Conservation (phyloP, 23 tunicate species). For the Ascidia mentula region DNA sequence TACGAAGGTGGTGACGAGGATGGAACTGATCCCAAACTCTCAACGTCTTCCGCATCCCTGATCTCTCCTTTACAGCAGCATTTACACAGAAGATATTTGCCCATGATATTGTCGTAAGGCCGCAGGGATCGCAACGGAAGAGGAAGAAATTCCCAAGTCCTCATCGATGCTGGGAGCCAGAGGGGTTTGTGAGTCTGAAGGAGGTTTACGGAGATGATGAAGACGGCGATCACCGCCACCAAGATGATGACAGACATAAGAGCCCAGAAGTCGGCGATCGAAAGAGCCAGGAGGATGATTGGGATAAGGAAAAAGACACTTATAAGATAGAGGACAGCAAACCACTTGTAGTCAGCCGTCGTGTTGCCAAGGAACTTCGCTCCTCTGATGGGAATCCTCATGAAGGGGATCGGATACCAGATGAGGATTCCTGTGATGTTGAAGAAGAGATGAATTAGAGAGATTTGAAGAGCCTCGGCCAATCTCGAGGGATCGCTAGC, state of each 20-base stretch:
- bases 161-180: constrained; percentile 49
- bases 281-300: constrained; percentile 45
- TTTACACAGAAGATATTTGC: constrained; percentile 43
- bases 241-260: constrained; percentile 37
- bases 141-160: constrained; percentile 83
- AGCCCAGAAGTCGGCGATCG: constrained; percentile 50
- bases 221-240: constrained; percentile 23
- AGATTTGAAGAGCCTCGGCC: constrained; percentile 28
- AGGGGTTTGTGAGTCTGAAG: constrained; percentile 54
- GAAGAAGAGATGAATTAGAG: constrained; percentile 63
- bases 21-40: neutral
- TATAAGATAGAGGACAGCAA: constrained; percentile 53
- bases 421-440: constrained; percentile 62
- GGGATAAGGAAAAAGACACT: constrained; percentile 65
- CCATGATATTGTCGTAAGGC: constrained; percentile 71
- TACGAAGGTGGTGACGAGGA: neutral
- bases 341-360: constrained; percentile 73
- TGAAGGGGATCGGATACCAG: constrained; percentile 57
- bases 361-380: constrained; percentile 49
- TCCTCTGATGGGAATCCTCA: constrained; percentile 52
- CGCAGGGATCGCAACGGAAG: constrained; percentile 58
- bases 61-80: constrained; percentile 36
- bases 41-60: neutral
- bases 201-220: constrained; percentile 53
- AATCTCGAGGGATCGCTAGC: constrained; percentile 28